phyloP scores from a whole-genome alignment of 2,113 vertebrate species.

The Alethe diademata region DNA sequence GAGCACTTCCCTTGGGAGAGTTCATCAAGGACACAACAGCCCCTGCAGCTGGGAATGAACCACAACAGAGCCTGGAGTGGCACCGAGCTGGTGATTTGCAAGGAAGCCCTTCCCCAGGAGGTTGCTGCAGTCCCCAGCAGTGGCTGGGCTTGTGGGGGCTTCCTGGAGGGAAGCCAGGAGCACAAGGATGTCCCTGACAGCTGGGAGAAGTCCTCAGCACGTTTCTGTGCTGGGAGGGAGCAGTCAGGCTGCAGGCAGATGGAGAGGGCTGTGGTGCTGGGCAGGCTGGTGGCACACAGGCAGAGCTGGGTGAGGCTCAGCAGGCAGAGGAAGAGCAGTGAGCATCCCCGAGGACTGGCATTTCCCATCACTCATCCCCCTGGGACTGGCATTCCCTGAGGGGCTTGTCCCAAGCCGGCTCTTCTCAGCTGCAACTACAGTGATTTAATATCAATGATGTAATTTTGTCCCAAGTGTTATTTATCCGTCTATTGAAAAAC shows the following conservation, averaged over 20 bases:
- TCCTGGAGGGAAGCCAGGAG: neutral
- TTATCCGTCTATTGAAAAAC: neutral
- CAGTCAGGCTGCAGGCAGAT: neutral
- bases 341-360: neutral
- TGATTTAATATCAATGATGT: neutral
- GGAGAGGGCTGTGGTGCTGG: neutral
- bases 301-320: neutral
- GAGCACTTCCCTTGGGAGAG: neutral
- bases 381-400: neutral
- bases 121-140: neutral
- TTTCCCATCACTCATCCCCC: too few relatives aligned
- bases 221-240: neutral
- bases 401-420: neutral
- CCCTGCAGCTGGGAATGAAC: neutral
- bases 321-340: rapidly evolving
- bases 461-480: conserved; percentile 24
- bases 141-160: neutral
- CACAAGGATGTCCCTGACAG: rapidly evolving
- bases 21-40: neutral
- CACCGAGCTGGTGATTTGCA: neutral
- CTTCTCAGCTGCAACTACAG: neutral
- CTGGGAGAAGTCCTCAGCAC: neutral
- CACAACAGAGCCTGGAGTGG: neutral
- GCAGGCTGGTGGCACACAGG: neutral
- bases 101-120: neutral